These are phyloP conservation scores for Nyctereutes procyonoides DNA, from an alignment of 2,113 vertebrate species.

Conservation along the genomic window DNA sequence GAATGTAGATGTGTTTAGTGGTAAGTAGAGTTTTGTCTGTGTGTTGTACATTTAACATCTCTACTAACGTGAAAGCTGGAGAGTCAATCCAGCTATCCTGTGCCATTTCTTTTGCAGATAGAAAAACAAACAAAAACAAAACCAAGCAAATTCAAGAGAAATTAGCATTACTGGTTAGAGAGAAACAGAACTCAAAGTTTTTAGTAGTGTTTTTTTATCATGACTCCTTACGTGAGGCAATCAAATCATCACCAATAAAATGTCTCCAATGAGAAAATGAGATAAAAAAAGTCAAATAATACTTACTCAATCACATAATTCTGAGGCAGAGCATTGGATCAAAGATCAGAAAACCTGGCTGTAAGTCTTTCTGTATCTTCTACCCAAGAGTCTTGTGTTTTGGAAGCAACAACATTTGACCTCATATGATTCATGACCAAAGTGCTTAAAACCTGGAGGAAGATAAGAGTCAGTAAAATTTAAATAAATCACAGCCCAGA, in stretches of 20 bases:
- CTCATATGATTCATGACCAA: constrained; percentile 55
- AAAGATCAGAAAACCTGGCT: constrained; percentile 31
- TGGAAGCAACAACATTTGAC: constrained; percentile 61
- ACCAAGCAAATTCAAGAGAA: neutral
- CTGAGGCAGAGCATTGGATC: neutral
- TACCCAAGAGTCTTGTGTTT: constrained; percentile 45
- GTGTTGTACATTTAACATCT: neutral
- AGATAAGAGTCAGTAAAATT: constrained; percentile 59
- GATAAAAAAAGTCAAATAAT: constrained; percentile 57
- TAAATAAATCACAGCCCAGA: constrained; percentile 53
- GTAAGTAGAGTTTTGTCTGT: neutral
- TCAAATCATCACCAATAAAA: constrained; percentile 2
- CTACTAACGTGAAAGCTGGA: neutral
- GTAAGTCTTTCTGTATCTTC: constrained; percentile 29
- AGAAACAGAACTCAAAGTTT: neutral
- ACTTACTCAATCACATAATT: neutral
- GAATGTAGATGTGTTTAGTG: neutral
- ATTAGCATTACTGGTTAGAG: neutral
- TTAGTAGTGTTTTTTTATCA: constrained; percentile 3
- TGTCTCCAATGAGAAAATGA: neutral
- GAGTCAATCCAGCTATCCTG: neutral
- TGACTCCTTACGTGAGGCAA: neutral
- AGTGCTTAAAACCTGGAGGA: constrained; percentile 62
- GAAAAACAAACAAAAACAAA: neutral
- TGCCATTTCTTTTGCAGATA: neutral